Base-by-base conservation (phyloP, 2,797 vertebrate species). In the Coreius guichenoti region DNA sequence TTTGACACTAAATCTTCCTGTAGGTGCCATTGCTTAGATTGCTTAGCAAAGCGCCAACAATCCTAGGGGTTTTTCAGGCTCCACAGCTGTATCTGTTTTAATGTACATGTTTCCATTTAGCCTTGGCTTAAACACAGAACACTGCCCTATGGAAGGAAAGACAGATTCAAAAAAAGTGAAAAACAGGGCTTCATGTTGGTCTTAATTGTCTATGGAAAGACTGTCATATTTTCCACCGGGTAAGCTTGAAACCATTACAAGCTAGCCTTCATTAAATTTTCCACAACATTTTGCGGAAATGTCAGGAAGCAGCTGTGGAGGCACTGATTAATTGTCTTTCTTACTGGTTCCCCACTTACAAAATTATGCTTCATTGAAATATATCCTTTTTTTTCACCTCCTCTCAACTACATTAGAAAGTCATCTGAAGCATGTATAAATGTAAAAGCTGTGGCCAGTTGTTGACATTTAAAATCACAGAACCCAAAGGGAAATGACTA, bases 201-300 rank as follows among this genome's bases (percentile, higher is more conserved):
- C 93, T 93, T 96, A 95, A 96, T 96, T 96, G 93, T 94, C 89
- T 93, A 95, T 95, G 96, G 96, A 96, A 97, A 96, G 90, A 95
- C 84, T 93, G 95, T 96, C 96, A 96, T 95, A 96, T 94, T 96
- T 95, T 96, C 95, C 95, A 95, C 93, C 91, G 94, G 92, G 92
- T 94, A 95, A 93, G 91, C 94, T 94, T 93, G 93, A 96, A 96
- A 95, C 94, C 94, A 96, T 96, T 91, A 89, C 68, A 83, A 82
- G 82, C 81, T 91, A 95, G 94, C 94, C 92, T 95, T 95, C 95
- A 96, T 95, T 96, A 96, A 93, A 96, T 96, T 96, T 96, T 96
- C 96, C 96, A 96, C 94, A 96, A 96, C 95, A 96, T 96, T 96
- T 95, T 96, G 95, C 95, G 96, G 93, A 96, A 96, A 95, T 92